Evolutionary conservation across 1,140 invertebrate species (phyloP), one percentile per base, ranked within the genome.

Genomic region (Drosophila carrolli): DNA sequence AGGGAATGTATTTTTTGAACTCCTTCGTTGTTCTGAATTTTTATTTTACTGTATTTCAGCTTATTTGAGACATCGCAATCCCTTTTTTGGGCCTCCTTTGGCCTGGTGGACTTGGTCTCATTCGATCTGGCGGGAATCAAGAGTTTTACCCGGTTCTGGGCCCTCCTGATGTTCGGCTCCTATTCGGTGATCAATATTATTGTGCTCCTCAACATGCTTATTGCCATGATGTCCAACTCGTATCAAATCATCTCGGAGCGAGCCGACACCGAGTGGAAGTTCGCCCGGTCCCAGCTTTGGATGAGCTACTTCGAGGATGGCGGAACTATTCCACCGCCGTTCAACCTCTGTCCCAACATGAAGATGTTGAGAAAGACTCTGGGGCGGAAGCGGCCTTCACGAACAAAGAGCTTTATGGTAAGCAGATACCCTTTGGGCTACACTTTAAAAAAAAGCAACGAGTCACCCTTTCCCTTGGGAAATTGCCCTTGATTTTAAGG

Each of bases 181-280:
- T 98, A 97, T 90, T 97, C 96, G 40, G 97, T 97, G 48, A 98
- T 98, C 91, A 98, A 98, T 77, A 95, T 98, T 55, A 97, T 98
- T 78, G 97, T 98, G 0, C 93, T 98, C 2, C 94, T 98, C 37
- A 98, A 98, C 93, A 97, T 98, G 95, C 95, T 98, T 5, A 98
- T 98, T 91, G 98, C 98, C 81, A 98, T 98, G 97, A 98, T 98
- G 97, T 97, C 96, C 38, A 98, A 97, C 92, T 98, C 97, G 0
- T 98, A 98, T 93, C 96, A 98, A 93, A 96, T 97, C 37, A 98
- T 98, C 78, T 97, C 96, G 72, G 96, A 97, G 95, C 94, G 97
- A 77, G 95, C 97, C 9, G 97, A 98, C 81, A 95, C 95, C 0
- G 97, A 98, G 93, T 98, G 97, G 97, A 98, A 98, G 92, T 98